A percentile compares a stretch with the other conserved stretches of the same genome.
Conservation (phyloP, 2,797 vertebrate genomes). For the Anomalospiza imberbis region DNA sequence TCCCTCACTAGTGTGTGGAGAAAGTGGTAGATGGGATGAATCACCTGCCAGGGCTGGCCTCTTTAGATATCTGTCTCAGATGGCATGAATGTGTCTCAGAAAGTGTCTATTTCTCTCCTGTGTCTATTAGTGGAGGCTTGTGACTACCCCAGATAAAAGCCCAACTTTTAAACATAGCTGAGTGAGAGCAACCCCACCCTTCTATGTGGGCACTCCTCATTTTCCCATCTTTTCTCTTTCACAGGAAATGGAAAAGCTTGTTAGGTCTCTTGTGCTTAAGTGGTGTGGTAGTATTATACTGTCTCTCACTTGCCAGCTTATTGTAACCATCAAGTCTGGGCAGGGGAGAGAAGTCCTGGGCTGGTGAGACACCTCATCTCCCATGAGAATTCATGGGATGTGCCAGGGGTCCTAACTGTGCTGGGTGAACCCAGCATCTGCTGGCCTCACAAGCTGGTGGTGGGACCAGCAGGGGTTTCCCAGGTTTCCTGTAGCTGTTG, state of each 20-base stretch:
- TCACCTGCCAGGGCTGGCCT: neutral
- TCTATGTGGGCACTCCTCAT: rapidly evolving
- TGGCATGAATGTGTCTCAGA: neutral
- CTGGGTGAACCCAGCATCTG: neutral
- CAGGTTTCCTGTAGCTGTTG: neutral
- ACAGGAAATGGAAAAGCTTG: neutral
- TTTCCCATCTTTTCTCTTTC: neutral
- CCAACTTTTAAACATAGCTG: neutral
- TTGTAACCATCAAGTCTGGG: too few species aligned
- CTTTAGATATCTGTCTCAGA: neutral
- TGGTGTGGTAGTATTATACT: neutral
- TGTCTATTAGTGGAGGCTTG: neutral
- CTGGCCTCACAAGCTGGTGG: rapidly evolving
- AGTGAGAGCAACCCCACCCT: neutral
- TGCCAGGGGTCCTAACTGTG: neutral
- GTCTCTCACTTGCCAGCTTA: neutral
- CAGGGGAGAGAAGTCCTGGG: neutral
- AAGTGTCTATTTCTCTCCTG: neutral
- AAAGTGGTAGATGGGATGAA: neutral
- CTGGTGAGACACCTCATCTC: neutral
- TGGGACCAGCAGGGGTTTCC: neutral
- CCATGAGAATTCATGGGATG: neutral
- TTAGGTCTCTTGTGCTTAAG: neutral
- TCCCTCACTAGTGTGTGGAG: neutral
- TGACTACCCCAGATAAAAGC: neutral